These are phyloP conservation scores for Enchytraeus crypticus DNA, from an alignment of 2,888 invertebrate genomes.

Conservation along the genomic window DNA sequence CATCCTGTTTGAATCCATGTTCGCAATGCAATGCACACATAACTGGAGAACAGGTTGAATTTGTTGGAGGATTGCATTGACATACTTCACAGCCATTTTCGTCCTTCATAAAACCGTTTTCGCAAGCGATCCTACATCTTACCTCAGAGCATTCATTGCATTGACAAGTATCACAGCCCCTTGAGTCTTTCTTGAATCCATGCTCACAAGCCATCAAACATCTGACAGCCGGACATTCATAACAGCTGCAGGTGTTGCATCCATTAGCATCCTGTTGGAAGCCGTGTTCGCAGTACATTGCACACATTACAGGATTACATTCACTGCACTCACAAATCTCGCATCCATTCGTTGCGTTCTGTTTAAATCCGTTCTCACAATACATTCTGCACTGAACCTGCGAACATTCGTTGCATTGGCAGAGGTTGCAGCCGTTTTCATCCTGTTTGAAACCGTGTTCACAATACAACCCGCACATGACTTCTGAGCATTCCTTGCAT, in stretches of 20 bases:
- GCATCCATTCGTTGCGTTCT: conserved; percentile 15
- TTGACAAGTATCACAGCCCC: too few species aligned
- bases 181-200: too few species aligned
- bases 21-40: conserved; percentile 16
- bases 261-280: conserved; percentile 8
- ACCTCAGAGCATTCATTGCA: too few species aligned
- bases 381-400: conserved; percentile 4
- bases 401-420: too few species aligned
- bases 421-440: conserved; percentile 5
- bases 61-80: too few species aligned
- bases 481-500: conserved; percentile 2
- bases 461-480: neutral
- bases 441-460: conserved; percentile 4
- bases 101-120: too few species aligned
- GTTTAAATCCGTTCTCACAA: conserved; percentile 13
- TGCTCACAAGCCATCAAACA: too few species aligned
- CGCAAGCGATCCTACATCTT: too few species aligned
- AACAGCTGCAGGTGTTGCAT: conserved; percentile 11
- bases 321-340: conserved; percentile 8
- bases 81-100: too few species aligned
- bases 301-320: conserved; percentile 2
- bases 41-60: neutral
- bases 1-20: conserved; percentile 18
- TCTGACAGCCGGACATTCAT: too few species aligned
- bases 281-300: conserved; percentile 7